Conservation (phyloP, 2,797 vertebrate species). For the Chiloscyllium punctatum region DNA sequence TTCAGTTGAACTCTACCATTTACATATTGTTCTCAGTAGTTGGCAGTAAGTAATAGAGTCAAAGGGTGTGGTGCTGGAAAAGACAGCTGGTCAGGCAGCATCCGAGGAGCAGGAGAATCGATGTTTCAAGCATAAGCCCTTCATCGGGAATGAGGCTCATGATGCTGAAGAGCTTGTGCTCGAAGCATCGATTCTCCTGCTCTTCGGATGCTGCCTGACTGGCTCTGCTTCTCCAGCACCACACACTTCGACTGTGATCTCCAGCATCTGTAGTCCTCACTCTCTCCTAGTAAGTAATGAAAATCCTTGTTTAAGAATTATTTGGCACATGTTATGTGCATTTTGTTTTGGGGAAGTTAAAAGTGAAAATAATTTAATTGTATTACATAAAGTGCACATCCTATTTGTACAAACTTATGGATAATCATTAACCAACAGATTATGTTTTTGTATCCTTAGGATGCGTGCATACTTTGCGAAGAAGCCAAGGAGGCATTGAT, state of each 20-base stretch:
- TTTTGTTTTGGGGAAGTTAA: not conserved
- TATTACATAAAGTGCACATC: not conserved
- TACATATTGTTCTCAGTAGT: not conserved
- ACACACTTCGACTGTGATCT: too few species aligned
- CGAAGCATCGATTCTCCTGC: too few species aligned
- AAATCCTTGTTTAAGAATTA: not conserved
- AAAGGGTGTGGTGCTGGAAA: too few species aligned
- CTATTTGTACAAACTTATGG: not conserved
- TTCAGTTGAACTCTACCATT: not conserved
- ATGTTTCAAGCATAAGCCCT: too few species aligned
- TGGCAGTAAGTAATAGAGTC: not conserved
- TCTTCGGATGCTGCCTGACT: too few species aligned
- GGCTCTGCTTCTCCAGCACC: too few species aligned
- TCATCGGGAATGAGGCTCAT: too few species aligned
- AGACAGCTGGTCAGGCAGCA: too few species aligned
- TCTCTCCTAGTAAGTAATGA: too few species aligned
- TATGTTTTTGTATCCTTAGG: constrained; percentile 50
- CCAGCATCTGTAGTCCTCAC: too few species aligned
- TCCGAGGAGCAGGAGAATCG: too few species aligned
- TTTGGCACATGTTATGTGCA: not conserved
- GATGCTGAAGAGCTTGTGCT: too few species aligned
- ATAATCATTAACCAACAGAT: not conserved
- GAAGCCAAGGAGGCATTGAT: constrained; percentile 72
- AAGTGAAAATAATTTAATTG: not conserved
- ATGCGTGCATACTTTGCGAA: constrained; percentile 72